These are phyloP conservation scores for Nomada lathburiana DNA, from an alignment of 2,888 invertebrate genomes.

Conservation along the genomic window DNA sequence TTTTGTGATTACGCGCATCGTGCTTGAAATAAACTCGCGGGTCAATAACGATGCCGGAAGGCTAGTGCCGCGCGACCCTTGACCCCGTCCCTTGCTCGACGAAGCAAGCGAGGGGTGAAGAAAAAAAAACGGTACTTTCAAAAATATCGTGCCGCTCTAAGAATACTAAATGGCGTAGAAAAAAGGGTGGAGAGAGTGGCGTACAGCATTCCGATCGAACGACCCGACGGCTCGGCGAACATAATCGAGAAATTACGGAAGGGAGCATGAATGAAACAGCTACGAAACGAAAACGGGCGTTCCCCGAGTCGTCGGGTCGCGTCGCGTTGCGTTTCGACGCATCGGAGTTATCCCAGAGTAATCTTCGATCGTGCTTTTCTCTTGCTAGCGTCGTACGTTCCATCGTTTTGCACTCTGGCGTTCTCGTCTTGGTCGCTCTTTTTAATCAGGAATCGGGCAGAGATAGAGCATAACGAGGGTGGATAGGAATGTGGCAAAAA, in stretches of 20 bases:
- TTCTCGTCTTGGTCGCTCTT: constrained; percentile 51
- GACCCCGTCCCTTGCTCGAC: constrained; percentile 2
- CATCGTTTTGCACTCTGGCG: constrained; percentile 45
- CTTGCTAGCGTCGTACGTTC: constrained; percentile 38
- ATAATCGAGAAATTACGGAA: neutral
- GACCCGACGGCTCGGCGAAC: constrained; percentile 21
- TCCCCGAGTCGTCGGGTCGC: constrained; percentile 2
- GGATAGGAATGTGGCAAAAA: constrained; percentile 84
- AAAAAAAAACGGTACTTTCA: constrained; percentile 3
- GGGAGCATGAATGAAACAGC: neutral
- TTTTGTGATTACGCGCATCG: neutral
- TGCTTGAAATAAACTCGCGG: neutral
- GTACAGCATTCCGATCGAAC: constrained; percentile 28
- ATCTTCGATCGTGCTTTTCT: constrained; percentile 47
- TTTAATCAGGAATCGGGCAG: constrained; percentile 85
- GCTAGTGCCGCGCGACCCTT: constrained; percentile 49
- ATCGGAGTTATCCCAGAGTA: constrained; percentile 21
- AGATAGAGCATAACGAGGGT: constrained; percentile 84
- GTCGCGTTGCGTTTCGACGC: constrained; percentile 19
- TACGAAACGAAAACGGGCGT: neutral
- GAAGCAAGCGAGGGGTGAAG: constrained; percentile 17
- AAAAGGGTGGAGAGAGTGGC: constrained; percentile 40
- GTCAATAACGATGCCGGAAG: constrained; percentile 23
- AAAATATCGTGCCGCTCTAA: constrained; percentile 44
- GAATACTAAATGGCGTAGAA: constrained; percentile 29